phyloP scores from a whole-genome alignment of 2,888 invertebrate species.

The Siphlonurus alternatus region DNA sequence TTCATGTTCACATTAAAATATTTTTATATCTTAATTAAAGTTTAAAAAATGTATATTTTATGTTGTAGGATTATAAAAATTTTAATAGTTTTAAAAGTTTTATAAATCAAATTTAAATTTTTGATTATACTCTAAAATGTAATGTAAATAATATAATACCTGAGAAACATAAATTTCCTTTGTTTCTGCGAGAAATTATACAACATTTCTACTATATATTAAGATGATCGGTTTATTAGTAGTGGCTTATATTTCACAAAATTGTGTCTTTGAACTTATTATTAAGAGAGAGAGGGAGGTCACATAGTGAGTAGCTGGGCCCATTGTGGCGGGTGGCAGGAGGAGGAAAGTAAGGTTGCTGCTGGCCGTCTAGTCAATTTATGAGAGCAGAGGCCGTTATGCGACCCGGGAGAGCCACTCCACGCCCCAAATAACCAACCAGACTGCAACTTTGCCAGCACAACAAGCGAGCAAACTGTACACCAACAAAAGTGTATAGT shows the following conservation, averaged over 20 bases:
- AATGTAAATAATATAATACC: too few relatives aligned
- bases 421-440: background rate
- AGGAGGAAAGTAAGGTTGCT: background rate
- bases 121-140: too few relatives aligned
- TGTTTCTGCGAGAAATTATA: too few relatives aligned
- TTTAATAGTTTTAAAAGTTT: too few relatives aligned
- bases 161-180: too few relatives aligned
- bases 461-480: background rate
- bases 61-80: too few relatives aligned
- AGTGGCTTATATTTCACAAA: background rate
- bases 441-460: background rate
- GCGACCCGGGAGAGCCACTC: background rate
- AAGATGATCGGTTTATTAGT: background rate
- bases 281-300: background rate
- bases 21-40: too few relatives aligned
- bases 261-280: background rate
- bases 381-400: background rate
- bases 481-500: too few relatives aligned
- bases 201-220: too few relatives aligned
- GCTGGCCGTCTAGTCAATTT: background rate
- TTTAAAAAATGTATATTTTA: too few relatives aligned
- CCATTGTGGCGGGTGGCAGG: background rate
- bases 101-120: too few relatives aligned
- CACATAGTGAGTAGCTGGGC: background rate
- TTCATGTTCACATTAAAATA: too few relatives aligned